phyloP scores from a whole-genome alignment of 2,113 vertebrate genomes.

The Sebastes fasciatus region DNA sequence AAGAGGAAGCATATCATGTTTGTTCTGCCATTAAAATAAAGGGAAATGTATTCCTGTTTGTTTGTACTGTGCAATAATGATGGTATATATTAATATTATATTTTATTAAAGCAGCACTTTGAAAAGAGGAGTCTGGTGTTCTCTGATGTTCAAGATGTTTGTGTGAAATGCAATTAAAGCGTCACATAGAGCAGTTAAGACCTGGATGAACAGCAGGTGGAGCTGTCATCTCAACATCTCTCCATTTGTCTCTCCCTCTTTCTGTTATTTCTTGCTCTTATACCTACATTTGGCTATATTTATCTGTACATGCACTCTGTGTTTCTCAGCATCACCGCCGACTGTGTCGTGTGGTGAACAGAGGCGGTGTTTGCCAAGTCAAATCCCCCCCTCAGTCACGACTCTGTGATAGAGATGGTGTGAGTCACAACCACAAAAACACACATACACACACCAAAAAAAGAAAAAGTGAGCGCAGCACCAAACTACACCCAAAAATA shows the following conservation, averaged over 20 bases:
- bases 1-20: not conserved
- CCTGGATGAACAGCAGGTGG: slow-evolving; percentile 57
- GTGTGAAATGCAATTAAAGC: slow-evolving; percentile 6
- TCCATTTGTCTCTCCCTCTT: not conserved
- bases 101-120: slow-evolving; percentile 38
- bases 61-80: slow-evolving; percentile 16
- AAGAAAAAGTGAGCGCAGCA: not conserved
- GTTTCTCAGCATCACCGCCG: not conserved
- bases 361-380: slow-evolving; percentile 47
- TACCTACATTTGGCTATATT: slow-evolving; percentile 6
- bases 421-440: slow-evolving; percentile 61
- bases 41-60: not conserved
- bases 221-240: slow-evolving; percentile 7
- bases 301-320: not conserved
- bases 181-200: not conserved
- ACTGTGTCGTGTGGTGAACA: slow-evolving; percentile 25
- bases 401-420: slow-evolving; percentile 58
- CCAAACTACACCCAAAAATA: not conserved
- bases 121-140: not conserved
- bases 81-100: not conserved
- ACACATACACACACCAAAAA: not conserved
- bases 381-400: slow-evolving; percentile 69
- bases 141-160: not conserved
- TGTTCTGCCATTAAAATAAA: not conserved
- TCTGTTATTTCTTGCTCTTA: not conserved